Evolutionary conservation across 2,797 vertebrate species (phyloP), one percentile per base, ranked within the genome.

Genomic region (Phaenicophaeus curvirostris): DNA sequence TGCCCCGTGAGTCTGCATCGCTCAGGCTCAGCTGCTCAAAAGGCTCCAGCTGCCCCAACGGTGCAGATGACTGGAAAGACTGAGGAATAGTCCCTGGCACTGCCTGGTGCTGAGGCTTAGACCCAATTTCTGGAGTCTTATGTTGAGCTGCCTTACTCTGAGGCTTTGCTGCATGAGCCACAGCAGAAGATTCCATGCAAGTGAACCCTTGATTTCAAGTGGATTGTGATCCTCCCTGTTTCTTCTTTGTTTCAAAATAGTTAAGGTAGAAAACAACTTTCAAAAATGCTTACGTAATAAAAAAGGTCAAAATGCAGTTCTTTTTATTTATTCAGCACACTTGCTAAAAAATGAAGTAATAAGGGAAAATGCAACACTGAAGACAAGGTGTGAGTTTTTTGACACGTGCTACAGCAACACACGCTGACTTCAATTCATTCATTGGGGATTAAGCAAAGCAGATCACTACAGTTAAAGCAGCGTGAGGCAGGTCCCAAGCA

Each of bases 211-310:
- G 5, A 2, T 20, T 53, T 35, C 6, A 15, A 39, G 5, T n/a
- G 23, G 41, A 62, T 27, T 39, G 33, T 23, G 37, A 44, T 33
- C 41, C 18, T 24, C 16, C 0, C 28, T 0, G 5, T 24, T 53
- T 19, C 7, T 81, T 42, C 28, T 76, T 17, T 8, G 5, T 37
- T 54, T 41, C 33, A 21, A 12, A 75, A 7, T 5, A 59, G 48
- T 1, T 77, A 50, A 16, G 37, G 8, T 0, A 21, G 31, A 33
- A 86, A 78, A 61, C 1, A 19, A 28, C 42, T 71, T 18, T 35
- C 28, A 35, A 42, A 61, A 77, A 46, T 46, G 71, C 71, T 71
- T 48, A 21, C 11, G 27, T 14, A 94, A 95, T 89, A 92, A 93
- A 96, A 61, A 65, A 77, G 51, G 46, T 65, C 33, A 7, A 41